Evolutionary conservation across 2,797 vertebrate genomes (phyloP).

Genomic region (Sebastes taczanowskii): DNA sequence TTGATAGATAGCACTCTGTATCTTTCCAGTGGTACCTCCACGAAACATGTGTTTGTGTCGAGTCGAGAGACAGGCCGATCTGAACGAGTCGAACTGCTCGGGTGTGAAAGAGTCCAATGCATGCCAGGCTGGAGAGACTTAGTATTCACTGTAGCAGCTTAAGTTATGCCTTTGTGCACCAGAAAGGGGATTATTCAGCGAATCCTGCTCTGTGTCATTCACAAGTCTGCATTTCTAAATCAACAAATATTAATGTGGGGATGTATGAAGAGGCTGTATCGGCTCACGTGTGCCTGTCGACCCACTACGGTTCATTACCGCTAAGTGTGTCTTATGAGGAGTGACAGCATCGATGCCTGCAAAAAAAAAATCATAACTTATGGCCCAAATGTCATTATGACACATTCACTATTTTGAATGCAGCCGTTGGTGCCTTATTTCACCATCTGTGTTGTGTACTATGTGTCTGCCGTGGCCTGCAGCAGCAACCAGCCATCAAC

Average conservation of each 20-base stretch:
- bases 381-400: constrained; percentile 63
- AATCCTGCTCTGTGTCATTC: constrained; percentile 75
- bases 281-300: background rate
- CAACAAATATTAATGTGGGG: constrained; percentile 61
- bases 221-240: constrained; percentile 67
- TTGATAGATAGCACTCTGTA: constrained; percentile 69
- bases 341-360: constrained; percentile 26
- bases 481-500: constrained; percentile 60
- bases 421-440: constrained; percentile 60
- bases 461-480: constrained; percentile 66
- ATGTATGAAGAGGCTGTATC: constrained; percentile 31
- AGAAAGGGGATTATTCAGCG: constrained; percentile 75
- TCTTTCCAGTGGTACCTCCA: constrained; percentile 58
- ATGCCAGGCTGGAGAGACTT: constrained; percentile 68
- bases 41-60: constrained; percentile 75
- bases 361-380: constrained; percentile 50
- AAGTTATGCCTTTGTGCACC: constrained; percentile 71
- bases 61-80: constrained; percentile 65
- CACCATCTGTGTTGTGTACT: constrained; percentile 64
- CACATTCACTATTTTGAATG: constrained; percentile 64
- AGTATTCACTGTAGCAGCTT: constrained; percentile 73
- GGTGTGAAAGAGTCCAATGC: constrained; percentile 70
- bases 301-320: constrained; percentile 20
- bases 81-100: constrained; percentile 57
- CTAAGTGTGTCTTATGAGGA: constrained; percentile 30